Evolutionary conservation across 2,888 invertebrate species (phyloP), one percentile per base, ranked within the genome.

Genomic region (Diloba caeruleocephala): DNA sequence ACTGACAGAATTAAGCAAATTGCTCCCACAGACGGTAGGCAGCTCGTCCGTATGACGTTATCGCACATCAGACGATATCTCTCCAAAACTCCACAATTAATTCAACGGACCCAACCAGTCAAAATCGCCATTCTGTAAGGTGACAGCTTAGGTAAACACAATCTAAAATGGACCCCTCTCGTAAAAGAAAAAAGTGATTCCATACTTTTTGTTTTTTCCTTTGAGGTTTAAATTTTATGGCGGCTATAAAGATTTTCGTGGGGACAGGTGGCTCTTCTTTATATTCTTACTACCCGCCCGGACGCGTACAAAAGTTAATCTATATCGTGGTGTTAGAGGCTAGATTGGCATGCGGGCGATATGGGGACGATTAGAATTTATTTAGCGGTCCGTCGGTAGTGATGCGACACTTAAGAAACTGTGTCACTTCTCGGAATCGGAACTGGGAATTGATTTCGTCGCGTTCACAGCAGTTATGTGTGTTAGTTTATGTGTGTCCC

Each of bases 101-200:
- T 92, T 91, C 86, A 82, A 82, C 79, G 77, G 83, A 78, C 78
- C 86, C 82, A 84, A 81, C 84, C 87, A 87, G 89, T 92, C 92
- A 92, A 90, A 92, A 91, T 92, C 83, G 90, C 91, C 88, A 90
- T 93, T 91, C 87, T 90, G 86, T 89, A 83, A 88, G 88, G 88
- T 92, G 92, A 92, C 92, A 92, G 91, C 85, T 93, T 92, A 92
- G 92, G 92, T 92, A 92, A 92, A 93, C 91, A 93, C 89, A 82
- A 81, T 88, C 90, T 87, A 89, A 93, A 91, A 90, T 89, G 90
- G 87, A 79, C 81, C 85, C 84, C 81, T 81, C 76, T 86, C 87
- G 84, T 85, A 89, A 87, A 87, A 83, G 80, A 85, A 85, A 63
- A 88, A 87, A 29, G 7, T 75, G 72, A 84, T 79, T 81, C 82